A percentile compares a stretch with the other conserved stretches of the same genome.
Evolutionary conservation across 2,113 vertebrate species (phyloP).

Genomic region (Mesoclemmys tuberculata): DNA sequence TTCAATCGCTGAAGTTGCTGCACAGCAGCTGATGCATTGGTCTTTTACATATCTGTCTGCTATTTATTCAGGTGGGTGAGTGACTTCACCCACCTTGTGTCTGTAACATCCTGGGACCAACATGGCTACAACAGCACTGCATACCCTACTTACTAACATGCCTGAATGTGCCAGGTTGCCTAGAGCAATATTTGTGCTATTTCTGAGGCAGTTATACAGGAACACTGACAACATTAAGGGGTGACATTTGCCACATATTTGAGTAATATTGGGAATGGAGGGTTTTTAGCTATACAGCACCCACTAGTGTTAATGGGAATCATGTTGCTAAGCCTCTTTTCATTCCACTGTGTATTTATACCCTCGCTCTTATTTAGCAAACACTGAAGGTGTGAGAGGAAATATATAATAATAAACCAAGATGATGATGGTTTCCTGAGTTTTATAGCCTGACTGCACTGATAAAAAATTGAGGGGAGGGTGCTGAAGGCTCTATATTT

Average conservation of each 20-base stretch:
- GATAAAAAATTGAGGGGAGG: not conserved
- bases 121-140: not conserved
- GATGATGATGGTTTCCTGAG: not conserved
- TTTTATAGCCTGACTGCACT: not conserved
- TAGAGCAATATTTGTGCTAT: not conserved
- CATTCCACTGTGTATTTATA: accelerated
- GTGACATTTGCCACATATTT: not conserved
- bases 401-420: not conserved
- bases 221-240: not conserved
- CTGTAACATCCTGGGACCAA: not conserved
- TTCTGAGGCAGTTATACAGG: not conserved
- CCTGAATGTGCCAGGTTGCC: not conserved
- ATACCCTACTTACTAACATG: no score
- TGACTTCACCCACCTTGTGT: not conserved
- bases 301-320: not conserved
- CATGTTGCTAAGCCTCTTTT: not conserved
- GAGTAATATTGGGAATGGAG: not conserved
- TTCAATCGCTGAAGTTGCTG: not conserved
- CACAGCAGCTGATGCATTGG: not conserved
- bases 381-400: not conserved
- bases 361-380: not conserved
- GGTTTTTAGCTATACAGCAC: not conserved
- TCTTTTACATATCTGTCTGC: not conserved
- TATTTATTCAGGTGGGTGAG: not conserved
- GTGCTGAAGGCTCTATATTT: not conserved